Base-by-base conservation (phyloP, 2,888 invertebrate species). In the Lasioglossum leucozonium region DNA sequence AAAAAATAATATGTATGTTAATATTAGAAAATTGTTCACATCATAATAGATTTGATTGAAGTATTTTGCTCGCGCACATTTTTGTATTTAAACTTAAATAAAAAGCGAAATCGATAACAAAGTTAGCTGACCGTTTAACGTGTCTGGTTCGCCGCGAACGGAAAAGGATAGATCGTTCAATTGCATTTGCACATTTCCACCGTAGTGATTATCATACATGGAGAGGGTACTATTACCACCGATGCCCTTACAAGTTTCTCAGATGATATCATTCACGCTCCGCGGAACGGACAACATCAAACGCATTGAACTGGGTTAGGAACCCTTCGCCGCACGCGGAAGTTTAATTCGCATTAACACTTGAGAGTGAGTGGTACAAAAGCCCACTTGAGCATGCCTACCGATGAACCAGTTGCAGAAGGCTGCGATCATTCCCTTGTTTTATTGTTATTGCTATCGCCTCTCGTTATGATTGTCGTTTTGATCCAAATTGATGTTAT, bases 301-400 rank as follows among this genome's bases (percentile, higher is more conserved):
- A 89, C 76, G 72, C 81, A 87, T 82, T 80, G 82, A 88, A 85
- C 85, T 84, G 71, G 86, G 88, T 88, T 88, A 88, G 82, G 62
- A 79, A 72, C 79, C 78, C 81, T 79, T 26, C 72, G 62, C 34
- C 5, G 44, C 81, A 88, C 87, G 82, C 87, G 85, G 88, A 88
- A 89, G 87, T 84, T 78, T 73, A 84, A 73, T 74, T 88, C 79
- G 34, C 26, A 40, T 72, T 65, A 72, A 55, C 71, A 40, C 78
- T 81, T 37, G 16, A 73, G 67, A 67, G 51, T 22, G 30, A 51
- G 44, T 34, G 37, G 16, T 22, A 44, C 34, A 62, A 76, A 73
- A 71, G 34, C 18, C 26, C n/a, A 40, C 58, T 16, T 26, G 30
- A 62, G 37, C 62, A 34, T 22, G 18, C 30, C 42, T 22, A 55